Evolutionary conservation across 1,140 invertebrate species (phyloP), one percentile per base, ranked within the genome.

Genomic region (Heliconius melpomene): DNA sequence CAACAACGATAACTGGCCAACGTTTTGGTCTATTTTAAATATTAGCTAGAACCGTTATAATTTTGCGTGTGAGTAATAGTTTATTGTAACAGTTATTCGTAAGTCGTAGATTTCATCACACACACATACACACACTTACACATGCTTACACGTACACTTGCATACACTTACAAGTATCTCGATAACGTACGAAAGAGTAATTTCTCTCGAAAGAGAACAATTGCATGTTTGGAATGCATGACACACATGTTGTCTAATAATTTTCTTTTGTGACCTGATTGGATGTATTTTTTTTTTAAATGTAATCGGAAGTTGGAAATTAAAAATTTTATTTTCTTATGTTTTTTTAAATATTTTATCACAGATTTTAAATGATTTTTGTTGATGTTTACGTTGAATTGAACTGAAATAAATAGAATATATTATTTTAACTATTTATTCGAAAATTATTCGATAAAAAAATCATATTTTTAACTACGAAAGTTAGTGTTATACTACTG

Each of bases 171-270:
- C 60, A 26, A 60, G 60, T 71, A 73, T 70, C 72, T 79, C 78
- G 54, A 74, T 79, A 74, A 74, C 73, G 70, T 50, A 54, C 52
- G 60, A 74, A 46, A 23, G 74, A 60, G 72, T 74, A 79, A 75
- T 79, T 79, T 79, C 78, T 74, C 78, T 74, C 38, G 18, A 74
- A 50, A 26, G 72, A 79, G 78, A 79, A 74, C 78, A 79, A 79
- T 79, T 20, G 72, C 78, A 74, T 79, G 71, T 60, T 29, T 72
- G 57, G 29, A 79, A 74, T 79, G 54, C 72, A 74, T 79, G 72
- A 79, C 72, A 75, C 26, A 74, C 52, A 79, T 54, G 32, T 46
- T 71, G 23, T 77, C 18, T 46, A 66, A 38, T 40, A 29, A 71
- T 77, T 77, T 77, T 71, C 60, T 66, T 66, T 66, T 66, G 6